phyloP scores from a whole-genome alignment of 2,888 invertebrate species.

The Hydropsyche betteni region DNA sequence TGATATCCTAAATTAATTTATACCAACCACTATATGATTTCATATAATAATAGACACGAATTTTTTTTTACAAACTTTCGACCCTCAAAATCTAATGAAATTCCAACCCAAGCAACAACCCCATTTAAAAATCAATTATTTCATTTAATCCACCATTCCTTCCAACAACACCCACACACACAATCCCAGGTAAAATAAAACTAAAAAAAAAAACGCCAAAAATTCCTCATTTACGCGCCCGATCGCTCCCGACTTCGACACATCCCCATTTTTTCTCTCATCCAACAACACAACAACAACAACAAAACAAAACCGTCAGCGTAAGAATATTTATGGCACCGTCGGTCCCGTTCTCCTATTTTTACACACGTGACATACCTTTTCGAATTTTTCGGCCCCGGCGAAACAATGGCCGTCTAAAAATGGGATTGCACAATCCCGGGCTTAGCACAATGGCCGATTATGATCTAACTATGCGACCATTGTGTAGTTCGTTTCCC shows the following conservation, averaged over 20 bases:
- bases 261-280: constrained; percentile 10
- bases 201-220: too few species aligned
- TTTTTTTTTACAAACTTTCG: too few species aligned
- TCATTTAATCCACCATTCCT: too few species aligned
- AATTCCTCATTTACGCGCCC: neutral
- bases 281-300: neutral
- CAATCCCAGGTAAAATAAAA: too few species aligned
- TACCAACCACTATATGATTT: too few species aligned
- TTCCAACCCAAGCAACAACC: too few species aligned
- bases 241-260: constrained; percentile 6
- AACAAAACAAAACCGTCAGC: neutral
- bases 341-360: constrained; percentile 26
- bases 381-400: constrained; percentile 27
- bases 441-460: constrained; percentile 27
- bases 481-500: constrained; percentile 27
- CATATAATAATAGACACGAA: too few species aligned
- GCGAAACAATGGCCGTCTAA: constrained; percentile 32
- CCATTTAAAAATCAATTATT: too few species aligned
- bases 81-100: too few species aligned
- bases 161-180: too few species aligned
- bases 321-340: constrained; percentile 17
- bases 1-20: too few species aligned
- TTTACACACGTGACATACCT: constrained; percentile 30
- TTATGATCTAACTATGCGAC: constrained; percentile 32
- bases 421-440: constrained; percentile 33